phyloP scores from a whole-genome alignment of 2,113 vertebrate genomes.

The Pygoscelis adeliae region DNA sequence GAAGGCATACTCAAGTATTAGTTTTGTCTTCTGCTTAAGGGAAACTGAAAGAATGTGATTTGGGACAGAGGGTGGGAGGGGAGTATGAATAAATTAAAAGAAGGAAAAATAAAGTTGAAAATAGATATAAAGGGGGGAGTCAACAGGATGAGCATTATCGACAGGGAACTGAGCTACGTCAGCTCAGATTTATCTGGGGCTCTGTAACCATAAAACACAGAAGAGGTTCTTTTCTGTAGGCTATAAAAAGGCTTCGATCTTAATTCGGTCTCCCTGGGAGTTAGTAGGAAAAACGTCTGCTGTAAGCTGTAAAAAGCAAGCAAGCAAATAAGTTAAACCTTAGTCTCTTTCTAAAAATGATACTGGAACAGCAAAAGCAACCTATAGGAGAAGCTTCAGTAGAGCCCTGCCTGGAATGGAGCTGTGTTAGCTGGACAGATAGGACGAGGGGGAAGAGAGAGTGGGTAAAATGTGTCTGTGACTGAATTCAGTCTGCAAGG shows the following conservation, averaged over 20 bases:
- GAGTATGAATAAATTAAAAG: background rate
- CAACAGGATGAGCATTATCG: background rate
- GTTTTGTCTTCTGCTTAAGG: background rate
- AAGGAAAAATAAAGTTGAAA: background rate
- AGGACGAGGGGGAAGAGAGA: accelerated
- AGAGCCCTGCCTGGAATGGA: background rate
- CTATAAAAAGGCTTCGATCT: background rate
- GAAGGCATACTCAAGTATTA: background rate
- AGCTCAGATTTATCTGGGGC: background rate
- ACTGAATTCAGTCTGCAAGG: background rate
- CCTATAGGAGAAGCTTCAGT: background rate
- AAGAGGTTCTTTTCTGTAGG: background rate
- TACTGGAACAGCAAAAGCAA: background rate
- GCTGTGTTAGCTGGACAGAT: background rate
- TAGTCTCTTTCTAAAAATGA: background rate
- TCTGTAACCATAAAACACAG: background rate
- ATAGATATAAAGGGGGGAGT: background rate
- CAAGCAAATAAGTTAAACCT: background rate
- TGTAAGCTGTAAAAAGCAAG: background rate
- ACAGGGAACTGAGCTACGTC: background rate
- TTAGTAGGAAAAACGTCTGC: background rate
- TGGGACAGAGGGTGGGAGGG: accelerated
- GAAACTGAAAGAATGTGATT: background rate
- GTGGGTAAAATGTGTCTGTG: accelerated
- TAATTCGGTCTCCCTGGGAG: background rate